phyloP scores from a whole-genome alignment of 2,797 vertebrate species.

The Coreius guichenoti region DNA sequence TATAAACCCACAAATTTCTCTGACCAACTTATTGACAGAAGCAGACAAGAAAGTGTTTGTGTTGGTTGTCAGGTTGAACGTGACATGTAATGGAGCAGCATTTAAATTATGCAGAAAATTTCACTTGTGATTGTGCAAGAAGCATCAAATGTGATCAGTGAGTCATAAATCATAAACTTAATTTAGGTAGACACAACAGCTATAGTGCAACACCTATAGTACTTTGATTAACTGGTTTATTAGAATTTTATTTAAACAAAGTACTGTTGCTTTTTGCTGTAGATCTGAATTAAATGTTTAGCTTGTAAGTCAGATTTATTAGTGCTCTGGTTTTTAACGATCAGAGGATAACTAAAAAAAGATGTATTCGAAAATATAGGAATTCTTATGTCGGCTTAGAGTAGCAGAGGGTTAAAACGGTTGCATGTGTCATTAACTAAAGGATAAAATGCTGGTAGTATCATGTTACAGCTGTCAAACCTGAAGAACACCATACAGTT shows the following conservation, averaged over 20 bases:
- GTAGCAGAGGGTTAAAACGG: background rate
- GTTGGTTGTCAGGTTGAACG: background rate
- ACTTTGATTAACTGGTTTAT: background rate
- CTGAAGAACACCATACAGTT: background rate
- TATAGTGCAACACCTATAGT: too few species aligned
- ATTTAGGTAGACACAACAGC: background rate
- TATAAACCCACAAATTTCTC: background rate
- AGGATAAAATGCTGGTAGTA: background rate
- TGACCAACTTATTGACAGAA: background rate
- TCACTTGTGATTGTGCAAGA: background rate
- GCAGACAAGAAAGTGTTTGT: background rate
- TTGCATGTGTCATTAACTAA: background rate
- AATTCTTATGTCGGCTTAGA: background rate
- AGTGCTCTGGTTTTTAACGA: background rate
- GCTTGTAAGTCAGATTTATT: background rate
- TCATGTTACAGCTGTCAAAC: constrained; percentile 2
- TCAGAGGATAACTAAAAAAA: background rate
- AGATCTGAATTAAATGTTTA: background rate
- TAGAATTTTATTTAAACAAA: background rate
- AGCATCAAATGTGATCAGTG: background rate
- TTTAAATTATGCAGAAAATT: background rate
- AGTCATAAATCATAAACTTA: background rate
- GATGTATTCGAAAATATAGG: background rate
- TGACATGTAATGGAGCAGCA: background rate
- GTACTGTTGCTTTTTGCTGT: background rate